Evolutionary conservation across 1,140 invertebrate genomes (phyloP).

Genomic region (Lepidostoma basale): DNA sequence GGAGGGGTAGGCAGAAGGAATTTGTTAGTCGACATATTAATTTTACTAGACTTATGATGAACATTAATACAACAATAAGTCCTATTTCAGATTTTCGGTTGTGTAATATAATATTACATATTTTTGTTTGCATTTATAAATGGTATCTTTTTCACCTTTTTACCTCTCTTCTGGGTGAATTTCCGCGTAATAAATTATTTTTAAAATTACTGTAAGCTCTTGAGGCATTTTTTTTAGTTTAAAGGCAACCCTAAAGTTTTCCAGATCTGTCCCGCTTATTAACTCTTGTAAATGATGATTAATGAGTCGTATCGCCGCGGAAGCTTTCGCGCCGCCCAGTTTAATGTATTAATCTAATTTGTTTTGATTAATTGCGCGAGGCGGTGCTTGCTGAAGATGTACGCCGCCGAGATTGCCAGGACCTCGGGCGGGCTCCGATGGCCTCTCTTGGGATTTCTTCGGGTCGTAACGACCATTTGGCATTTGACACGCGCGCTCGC

Average conservation of each 20-base stretch:
- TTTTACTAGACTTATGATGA: too few species aligned
- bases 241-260: slow-evolving; percentile 17
- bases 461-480: background rate
- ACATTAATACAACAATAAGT: too few species aligned
- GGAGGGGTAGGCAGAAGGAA: too few species aligned
- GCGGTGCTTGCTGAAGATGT: slow-evolving; percentile 6
- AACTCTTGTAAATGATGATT: slow-evolving; percentile 37
- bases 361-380: slow-evolving; percentile 38
- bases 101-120: too few species aligned
- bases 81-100: too few species aligned
- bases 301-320: slow-evolving; percentile 26
- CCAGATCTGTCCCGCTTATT: slow-evolving; percentile 22
- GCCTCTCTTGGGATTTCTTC: slow-evolving; percentile 4
- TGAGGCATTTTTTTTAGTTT: too few species aligned
- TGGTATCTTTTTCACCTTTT: too few species aligned
- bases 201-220: too few species aligned
- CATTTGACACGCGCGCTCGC: background rate
- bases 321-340: slow-evolving; percentile 28
- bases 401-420: slow-evolving; percentile 9
- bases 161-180: too few species aligned
- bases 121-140: too few species aligned
- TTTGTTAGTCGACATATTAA: too few species aligned
- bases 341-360: slow-evolving; percentile 38
- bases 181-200: too few species aligned
- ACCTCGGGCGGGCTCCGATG: background rate